A percentile compares a stretch with the other conserved stretches of the same genome.
These are phyloP conservation scores for Lacerta bilineata DNA, from an alignment of 2,797 vertebrate genomes.

Conservation along the genomic window DNA sequence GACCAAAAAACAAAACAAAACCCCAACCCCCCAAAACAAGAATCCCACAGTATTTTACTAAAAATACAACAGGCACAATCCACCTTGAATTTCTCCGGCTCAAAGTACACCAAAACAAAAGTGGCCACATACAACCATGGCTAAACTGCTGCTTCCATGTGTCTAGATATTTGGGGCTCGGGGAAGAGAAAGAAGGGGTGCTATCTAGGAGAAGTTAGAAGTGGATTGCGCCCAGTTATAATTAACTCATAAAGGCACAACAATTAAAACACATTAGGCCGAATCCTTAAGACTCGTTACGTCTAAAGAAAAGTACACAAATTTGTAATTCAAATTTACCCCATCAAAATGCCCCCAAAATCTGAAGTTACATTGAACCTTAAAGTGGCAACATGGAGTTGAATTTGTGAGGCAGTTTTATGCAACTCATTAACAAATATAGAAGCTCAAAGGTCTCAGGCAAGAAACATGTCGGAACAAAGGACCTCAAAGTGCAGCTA, in stretches of 20 bases:
- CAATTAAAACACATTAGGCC: constrained; percentile 46
- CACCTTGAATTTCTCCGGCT: background rate
- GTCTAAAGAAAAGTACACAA: constrained; percentile 65
- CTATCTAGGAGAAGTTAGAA: background rate
- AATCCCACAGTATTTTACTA: constrained; percentile 58
- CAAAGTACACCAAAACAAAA: background rate
- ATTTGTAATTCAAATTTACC: constrained; percentile 55
- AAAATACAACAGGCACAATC: constrained; percentile 19
- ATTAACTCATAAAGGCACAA: constrained; percentile 73
- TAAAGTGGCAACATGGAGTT: constrained; percentile 34
- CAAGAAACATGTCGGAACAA: constrained; percentile 38
- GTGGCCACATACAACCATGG: too few relatives aligned
- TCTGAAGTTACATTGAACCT: constrained; percentile 47
- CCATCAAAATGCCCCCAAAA: constrained; percentile 47
- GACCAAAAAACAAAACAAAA: background rate
- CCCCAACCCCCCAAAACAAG: background rate
- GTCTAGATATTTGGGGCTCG: background rate
- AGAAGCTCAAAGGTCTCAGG: constrained; percentile 55
- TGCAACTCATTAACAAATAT: constrained; percentile 38
- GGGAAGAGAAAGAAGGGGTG: background rate
- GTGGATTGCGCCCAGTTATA: constrained; percentile 3
- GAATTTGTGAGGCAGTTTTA: constrained; percentile 64
- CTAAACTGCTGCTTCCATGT: background rate
- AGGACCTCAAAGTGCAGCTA: constrained; percentile 70
- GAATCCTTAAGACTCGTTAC: constrained; percentile 53